phyloP scores from a whole-genome alignment of 2,888 invertebrate genomes.

The Ommatoiulus sabulosus region DNA sequence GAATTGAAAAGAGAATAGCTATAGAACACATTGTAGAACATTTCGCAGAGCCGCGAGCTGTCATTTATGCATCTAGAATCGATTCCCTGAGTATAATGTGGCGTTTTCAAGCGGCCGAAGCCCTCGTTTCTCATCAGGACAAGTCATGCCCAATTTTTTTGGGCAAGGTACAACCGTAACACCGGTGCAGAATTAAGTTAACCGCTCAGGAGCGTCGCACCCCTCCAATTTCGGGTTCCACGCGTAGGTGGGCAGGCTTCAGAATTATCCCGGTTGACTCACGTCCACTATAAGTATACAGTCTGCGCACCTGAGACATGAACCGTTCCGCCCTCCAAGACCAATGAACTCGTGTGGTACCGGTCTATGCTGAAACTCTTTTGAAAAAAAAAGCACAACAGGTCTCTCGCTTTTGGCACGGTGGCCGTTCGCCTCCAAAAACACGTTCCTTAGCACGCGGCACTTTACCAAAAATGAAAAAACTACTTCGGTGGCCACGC shows the following conservation, averaged over 20 bases:
- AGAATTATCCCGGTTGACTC: not conserved
- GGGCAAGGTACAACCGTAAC: conserved; percentile 11
- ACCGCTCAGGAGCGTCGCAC: not conserved
- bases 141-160: not conserved
- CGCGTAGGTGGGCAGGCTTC: conserved; percentile 1
- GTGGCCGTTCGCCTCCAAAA: not conserved
- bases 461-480: conserved; percentile 12
- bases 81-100: too few species aligned
- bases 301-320: conserved; percentile 18
- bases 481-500: not conserved
- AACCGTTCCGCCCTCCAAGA: conserved; percentile 1
- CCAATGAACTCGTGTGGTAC: conserved; percentile 40
- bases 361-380: not conserved
- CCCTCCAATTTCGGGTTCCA: not conserved
- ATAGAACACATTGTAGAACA: too few species aligned
- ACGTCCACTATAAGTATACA: not conserved
- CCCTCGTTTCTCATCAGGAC: too few species aligned
- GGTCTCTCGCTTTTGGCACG: conserved; percentile 5
- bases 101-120: too few species aligned
- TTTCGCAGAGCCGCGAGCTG: too few species aligned
- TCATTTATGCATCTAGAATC: too few species aligned
- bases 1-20: too few species aligned
- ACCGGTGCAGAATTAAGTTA: not conserved
- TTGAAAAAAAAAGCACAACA: not conserved
- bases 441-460: conserved; percentile 20